Evolutionary conservation across 30 jellyfish, hydroid and myxozoan genomes (phyloP), one percentile per base, ranked within the genome.

Genomic region (Hydractinia symbiolongicarpus): DNA sequence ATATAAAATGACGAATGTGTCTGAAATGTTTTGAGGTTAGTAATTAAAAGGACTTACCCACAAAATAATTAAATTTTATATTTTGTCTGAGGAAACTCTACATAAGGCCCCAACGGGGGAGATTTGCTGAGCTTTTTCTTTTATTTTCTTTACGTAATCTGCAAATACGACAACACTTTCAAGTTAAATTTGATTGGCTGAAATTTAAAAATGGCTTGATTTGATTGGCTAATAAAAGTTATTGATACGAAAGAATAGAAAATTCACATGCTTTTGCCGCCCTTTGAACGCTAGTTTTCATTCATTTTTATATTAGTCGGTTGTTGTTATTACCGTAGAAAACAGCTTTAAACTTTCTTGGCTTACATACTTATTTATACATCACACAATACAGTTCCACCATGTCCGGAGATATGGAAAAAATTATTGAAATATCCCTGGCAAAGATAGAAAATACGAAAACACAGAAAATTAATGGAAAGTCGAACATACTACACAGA

Each of bases 231-330:
- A 60, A 11, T 17, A 49, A 10, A 15, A 16, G 50, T 77, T 10
- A 77, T 77, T 77, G 85, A 57, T 60, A 54, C 13, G 79, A 55
- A 30, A 55, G 55, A 44, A 77, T 19, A 55, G 73, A 50, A 77
- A 53, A 15, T 30, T 54, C 85, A 53, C 85, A 66, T 77, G 85
- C 51, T 77, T 77, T 77, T 77, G 76, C 85, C 85, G 85, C 85
- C 85, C 85, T 77, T 77, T 77, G 85, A 55, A 61, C 73, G 51
- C 51, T 10, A 19, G 15, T 52, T 66, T 50, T 50, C 60, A 79
- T 54, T 77, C 60, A 79, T 54, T 77, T 77, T 21, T 17, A 77
- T 61, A 51, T 50, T 54, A 53, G 30, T 61, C 58, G 79, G 79
- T 55, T 74, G 85, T 9, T 54, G 60, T 15, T 54, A 20, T 49